Evolutionary conservation across 2,888 invertebrate genomes (phyloP), one percentile per base, ranked within the genome.

Genomic region (Drymonia ruficornis): DNA sequence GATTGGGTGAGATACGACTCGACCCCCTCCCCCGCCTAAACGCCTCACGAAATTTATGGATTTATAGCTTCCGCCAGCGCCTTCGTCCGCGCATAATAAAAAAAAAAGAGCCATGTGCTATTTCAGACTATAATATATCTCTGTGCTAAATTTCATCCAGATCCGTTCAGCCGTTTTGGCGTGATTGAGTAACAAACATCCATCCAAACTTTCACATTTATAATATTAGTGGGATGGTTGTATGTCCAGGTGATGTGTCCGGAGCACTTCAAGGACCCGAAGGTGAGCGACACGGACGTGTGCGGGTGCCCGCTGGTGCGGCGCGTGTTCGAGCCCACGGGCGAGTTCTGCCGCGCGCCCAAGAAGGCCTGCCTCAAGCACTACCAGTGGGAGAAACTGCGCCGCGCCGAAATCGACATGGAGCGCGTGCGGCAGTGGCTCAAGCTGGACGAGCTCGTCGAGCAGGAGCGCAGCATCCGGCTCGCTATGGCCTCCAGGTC

Each of bases 251-350:
- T 99, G 0, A 94, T 99, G 66, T 99, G 99, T 79, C 99, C 99
- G 0, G 99, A 99, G 78, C 99, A 99, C 85, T 97, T 97, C 74
- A 99, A 99, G 84, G 98, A 98, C 74, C 96, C 97, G 0, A 98
- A 98, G 89, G 95, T 97, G n/a, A 94, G 93, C 44, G 97, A 97
- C 67, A 93, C 95, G 1, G 97, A 97, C 82, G 98, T 99, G 0
- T 99, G 99, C 80, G 99, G 99, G 0, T 98, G 97, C 80, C 99
- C 99, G 0, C 87, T 99, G 1, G 96, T 97, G 0, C 95, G 94
- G 1, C 95, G 97, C 73, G 96, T 97, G 0, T 98, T 98, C 81
- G 94, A 96, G 62, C 94, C 95, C 0, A 97, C 97, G 0, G 97
- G 97, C 0, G 96, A 98, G 71, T 97, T 98, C 89, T 99, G 99